These are phyloP conservation scores for Bursaphelenchus okinawaensis DNA, from an alignment of 2,888 invertebrate species.

Conservation along the genomic window DNA sequence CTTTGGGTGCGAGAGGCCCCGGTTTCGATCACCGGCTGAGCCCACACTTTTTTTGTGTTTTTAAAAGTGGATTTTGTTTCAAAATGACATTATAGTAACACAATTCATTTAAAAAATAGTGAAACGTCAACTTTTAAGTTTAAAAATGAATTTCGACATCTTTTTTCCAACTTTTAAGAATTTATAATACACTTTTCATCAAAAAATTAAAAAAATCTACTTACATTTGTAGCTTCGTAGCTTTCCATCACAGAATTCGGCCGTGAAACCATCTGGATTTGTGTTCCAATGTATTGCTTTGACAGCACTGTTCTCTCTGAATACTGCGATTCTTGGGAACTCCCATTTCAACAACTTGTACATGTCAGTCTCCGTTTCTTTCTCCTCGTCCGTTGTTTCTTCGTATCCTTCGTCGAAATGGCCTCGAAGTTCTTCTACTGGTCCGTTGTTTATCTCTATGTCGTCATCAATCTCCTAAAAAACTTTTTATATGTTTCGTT, in stretches of 20 bases:
- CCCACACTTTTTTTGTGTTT: not conserved
- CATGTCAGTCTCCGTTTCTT: not conserved
- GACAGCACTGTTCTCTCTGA: conserved; percentile 3
- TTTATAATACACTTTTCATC: not conserved
- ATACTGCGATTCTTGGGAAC: not conserved
- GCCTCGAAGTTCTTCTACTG: not conserved
- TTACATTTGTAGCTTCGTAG: conserved; percentile 3
- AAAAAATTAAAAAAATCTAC: not conserved
- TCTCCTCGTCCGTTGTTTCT: conserved; percentile 5
- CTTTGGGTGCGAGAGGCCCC: conserved; percentile 57
- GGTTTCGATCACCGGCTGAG: conserved; percentile 37
- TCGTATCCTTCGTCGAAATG: not conserved
- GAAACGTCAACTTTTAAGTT: not conserved
- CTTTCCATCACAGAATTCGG: conserved; percentile 4
- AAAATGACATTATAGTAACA: too few species aligned
- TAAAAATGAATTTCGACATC: not conserved
- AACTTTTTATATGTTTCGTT: not conserved
- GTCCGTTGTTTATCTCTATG: not conserved
- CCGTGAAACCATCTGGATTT: conserved; percentile 2
- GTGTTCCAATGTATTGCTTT: not conserved
- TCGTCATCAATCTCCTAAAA: not conserved
- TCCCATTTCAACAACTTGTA: conserved; percentile 6
- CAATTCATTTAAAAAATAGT: not conserved
- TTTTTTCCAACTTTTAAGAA: not conserved
- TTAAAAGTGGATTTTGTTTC: not conserved